Percentiles rank a stretch among this genome's conserved stretches.
phyloP scores from a whole-genome alignment of 1,140 invertebrate genomes.

The honey bee (Apis mellifera) region Amel_HAv3.1 CM009933.2:2394001-2394500 shows the following conservation, averaged over 20 bases:
- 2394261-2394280: background rate
- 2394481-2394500: too few species aligned
- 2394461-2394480: too few species aligned
- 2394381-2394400: background rate
- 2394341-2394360: background rate
- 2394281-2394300: too few species aligned
- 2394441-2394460: background rate
- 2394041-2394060: background rate
- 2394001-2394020: background rate
- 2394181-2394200: background rate
- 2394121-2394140: background rate
- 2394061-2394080: constrained; percentile 6
- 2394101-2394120: background rate
- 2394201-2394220: too few species aligned
- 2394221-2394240: background rate
- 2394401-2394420: too few species aligned
- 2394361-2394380: background rate
- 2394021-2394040: background rate
- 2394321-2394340: background rate
- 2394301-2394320: background rate
- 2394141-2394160: background rate
- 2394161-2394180: background rate
- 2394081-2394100: background rate
- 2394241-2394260: background rate
- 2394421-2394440: fast-evolving